These are phyloP conservation scores for Eutolmus rufibarbis DNA, from an alignment of 2,888 invertebrate genomes.

Conservation along the genomic window DNA sequence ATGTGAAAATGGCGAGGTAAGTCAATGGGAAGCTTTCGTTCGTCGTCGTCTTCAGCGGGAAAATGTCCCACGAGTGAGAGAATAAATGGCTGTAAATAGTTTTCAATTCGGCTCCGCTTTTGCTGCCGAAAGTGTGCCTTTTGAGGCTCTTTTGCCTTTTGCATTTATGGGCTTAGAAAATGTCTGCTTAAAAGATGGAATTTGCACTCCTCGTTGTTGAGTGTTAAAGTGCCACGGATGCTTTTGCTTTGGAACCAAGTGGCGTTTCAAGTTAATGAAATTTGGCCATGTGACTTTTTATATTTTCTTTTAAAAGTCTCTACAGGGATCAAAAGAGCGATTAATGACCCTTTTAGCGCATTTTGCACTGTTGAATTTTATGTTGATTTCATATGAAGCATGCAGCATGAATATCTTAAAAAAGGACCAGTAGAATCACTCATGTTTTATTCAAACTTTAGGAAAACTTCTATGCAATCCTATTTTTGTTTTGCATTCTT, in stretches of 20 bases:
- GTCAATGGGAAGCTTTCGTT: slow-evolving; percentile 3
- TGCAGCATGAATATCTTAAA: too few species aligned
- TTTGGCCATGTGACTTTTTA: not conserved
- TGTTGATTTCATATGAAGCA: too few species aligned
- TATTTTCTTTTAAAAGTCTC: too few species aligned
- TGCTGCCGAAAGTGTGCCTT: not conserved
- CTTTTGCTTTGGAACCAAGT: not conserved
- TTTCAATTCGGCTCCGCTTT: not conserved
- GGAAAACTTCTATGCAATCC: too few species aligned
- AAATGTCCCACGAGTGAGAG: not conserved
- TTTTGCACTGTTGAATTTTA: too few species aligned
- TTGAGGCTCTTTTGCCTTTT: not conserved
- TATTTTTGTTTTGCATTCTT: too few species aligned
- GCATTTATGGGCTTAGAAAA: not conserved
- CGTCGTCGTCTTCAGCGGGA: not conserved
- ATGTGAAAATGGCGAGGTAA: not conserved
- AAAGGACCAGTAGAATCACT: too few species aligned
- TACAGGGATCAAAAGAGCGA: too few species aligned
- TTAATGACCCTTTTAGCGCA: too few species aligned
- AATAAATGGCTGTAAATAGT: slow-evolving; percentile 22
- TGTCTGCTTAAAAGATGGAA: not conserved
- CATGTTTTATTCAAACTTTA: too few species aligned
- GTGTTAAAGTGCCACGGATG: not conserved
- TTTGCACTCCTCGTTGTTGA: not conserved
- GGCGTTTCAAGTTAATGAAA: not conserved